Conservation (phyloP, 2,113 vertebrate species). For the Mustela nigripes region DNA sequence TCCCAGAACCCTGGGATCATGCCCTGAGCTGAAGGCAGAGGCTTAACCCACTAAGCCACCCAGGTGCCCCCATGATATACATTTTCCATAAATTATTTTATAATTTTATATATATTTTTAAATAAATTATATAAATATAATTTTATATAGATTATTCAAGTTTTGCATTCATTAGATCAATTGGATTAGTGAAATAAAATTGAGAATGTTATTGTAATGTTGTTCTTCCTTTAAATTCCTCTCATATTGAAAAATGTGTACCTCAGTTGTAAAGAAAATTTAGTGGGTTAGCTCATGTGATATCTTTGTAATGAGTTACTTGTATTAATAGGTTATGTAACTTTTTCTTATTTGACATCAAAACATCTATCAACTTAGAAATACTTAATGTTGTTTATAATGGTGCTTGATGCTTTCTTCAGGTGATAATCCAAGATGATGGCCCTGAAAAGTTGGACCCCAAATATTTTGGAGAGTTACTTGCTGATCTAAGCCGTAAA, state of each 20-base stretch:
- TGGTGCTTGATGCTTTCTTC: conserved; percentile 54
- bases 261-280: background rate
- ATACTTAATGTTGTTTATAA: conserved; percentile 43
- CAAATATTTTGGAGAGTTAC: conserved; percentile 96
- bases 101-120: background rate
- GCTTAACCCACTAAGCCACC: no score
- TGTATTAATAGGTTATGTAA: background rate
- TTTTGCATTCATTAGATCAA: conserved; percentile 21
- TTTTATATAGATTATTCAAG: conserved; percentile 2
- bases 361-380: conserved; percentile 58
- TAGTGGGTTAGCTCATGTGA: conserved; percentile 13
- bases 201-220: background rate
- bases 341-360: conserved; percentile 29
- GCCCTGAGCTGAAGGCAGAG: no score
- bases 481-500: conserved; percentile 96
- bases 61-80: no score
- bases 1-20: no score
- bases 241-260: conserved; percentile 25
- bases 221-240: conserved; percentile 45
- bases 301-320: background rate
- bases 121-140: background rate
- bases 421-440: conserved; percentile 75
- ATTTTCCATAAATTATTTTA: background rate
- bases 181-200: conserved; percentile 45
- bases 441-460: conserved; percentile 92